These are phyloP conservation scores for Stomatorhinus ivindoensis DNA, from an alignment of 2,113 vertebrate genomes.

Conservation along the genomic window DNA sequence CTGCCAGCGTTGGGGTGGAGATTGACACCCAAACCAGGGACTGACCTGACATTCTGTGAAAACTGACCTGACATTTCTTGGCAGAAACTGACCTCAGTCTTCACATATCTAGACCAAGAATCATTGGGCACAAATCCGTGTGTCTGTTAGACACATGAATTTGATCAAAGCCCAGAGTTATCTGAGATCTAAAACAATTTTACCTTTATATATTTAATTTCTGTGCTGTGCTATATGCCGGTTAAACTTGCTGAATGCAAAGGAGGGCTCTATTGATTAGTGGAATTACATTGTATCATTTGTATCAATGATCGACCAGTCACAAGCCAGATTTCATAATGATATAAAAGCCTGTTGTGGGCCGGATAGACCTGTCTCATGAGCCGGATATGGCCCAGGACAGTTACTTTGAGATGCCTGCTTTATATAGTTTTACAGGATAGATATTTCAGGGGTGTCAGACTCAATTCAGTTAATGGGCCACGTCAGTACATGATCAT, in stretches of 20 bases:
- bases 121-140: not conserved
- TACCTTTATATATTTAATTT: not conserved
- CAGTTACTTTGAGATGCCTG: not conserved
- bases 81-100: not conserved
- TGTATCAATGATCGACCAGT: not conserved
- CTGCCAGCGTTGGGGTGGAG: slow-evolving; percentile 50
- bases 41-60: not conserved
- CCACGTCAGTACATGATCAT: not conserved
- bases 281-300: not conserved
- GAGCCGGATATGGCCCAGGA: not conserved
- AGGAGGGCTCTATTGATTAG: not conserved
- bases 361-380: not conserved
- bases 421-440: not conserved
- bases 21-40: not conserved
- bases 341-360: not conserved
- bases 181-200: not conserved
- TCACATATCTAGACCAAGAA: not conserved
- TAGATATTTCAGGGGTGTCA: not conserved
- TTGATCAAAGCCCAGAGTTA: not conserved
- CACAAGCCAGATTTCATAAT: not conserved
- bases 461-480: not conserved
- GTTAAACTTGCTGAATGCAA: not conserved
- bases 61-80: not conserved
- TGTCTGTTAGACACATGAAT: not conserved
- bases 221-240: not conserved